Evolutionary conservation across 2,888 invertebrate species (phyloP).

Genomic region (Acanthosoma haemorrhoidale): DNA sequence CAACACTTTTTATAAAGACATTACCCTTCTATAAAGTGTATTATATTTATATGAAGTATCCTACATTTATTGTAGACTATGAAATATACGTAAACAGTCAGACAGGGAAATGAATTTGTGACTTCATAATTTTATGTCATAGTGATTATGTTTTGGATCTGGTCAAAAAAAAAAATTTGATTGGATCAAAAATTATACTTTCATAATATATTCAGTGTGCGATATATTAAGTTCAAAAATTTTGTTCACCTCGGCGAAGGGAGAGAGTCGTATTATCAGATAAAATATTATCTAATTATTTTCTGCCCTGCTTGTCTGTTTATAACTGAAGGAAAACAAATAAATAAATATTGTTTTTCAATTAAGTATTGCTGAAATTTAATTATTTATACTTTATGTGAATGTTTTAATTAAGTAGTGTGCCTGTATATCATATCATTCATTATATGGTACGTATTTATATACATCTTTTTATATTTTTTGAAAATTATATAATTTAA

Average conservation of each 20-base stretch:
- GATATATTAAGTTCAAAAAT: no score
- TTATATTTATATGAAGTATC: no score
- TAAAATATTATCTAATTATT: no score
- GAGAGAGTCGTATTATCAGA: no score
- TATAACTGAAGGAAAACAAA: neutral
- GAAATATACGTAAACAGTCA: neutral
- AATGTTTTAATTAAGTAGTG: neutral
- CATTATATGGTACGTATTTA: neutral
- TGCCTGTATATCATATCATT: neutral
- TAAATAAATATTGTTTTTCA: neutral
- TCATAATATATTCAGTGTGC: no score
- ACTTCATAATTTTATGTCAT: neutral
- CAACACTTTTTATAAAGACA: slow-evolving; percentile 22
- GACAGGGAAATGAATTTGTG: neutral
- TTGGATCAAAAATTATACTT: no score
- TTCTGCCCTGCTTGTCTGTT: slow-evolving; percentile 4
- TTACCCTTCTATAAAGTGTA: neutral
- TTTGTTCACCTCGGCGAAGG: no score
- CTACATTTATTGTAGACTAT: neutral
- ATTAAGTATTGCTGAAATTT: neutral
- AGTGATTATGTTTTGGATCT: no score
- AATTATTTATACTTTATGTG: neutral
- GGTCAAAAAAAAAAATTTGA: no score
- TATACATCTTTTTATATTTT: neutral
- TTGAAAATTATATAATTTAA: neutral